These are phyloP conservation scores for Morpho helenor DNA, from an alignment of 2,888 invertebrate species.

Conservation along the genomic window DNA sequence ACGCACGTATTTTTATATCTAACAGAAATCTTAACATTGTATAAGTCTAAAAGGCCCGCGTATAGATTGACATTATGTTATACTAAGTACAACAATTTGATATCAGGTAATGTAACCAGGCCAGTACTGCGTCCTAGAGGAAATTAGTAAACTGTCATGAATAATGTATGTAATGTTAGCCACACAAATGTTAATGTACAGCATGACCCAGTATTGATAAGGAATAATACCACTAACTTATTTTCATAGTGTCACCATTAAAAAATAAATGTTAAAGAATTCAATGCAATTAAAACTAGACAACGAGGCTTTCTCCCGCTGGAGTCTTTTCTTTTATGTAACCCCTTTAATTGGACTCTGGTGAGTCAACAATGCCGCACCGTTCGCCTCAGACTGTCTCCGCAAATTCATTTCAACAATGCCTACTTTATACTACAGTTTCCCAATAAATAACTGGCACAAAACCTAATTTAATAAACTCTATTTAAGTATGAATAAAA, in stretches of 20 bases:
- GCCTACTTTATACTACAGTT: no score
- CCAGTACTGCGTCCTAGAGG: conserved; percentile 1
- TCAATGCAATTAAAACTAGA: conserved; percentile 15
- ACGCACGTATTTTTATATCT: no score
- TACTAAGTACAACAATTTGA: background rate
- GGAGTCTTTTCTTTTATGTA: conserved; percentile 7
- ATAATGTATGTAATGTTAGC: conserved; percentile 9
- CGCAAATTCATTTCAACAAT: background rate
- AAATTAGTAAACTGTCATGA: conserved; percentile 13
- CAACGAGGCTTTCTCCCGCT: conserved; percentile 12
- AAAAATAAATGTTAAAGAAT: conserved; percentile 11
- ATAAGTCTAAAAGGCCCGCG: no score
- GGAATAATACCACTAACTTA: conserved; percentile 5
- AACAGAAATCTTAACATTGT: no score
- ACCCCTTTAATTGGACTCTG: conserved; percentile 15
- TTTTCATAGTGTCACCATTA: background rate
- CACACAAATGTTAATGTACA: conserved; percentile 8
- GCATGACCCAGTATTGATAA: conserved; percentile 1
- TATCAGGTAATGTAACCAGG: no score
- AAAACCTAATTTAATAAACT: no score
- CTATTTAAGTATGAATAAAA: no score
- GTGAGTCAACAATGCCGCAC: conserved; percentile 13
- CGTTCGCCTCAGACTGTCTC: conserved; percentile 3
- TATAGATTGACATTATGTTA: no score
- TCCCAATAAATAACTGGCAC: no score